phyloP scores from a whole-genome alignment of 2,113 vertebrate genomes.

The Tiliqua scincoides region DNA sequence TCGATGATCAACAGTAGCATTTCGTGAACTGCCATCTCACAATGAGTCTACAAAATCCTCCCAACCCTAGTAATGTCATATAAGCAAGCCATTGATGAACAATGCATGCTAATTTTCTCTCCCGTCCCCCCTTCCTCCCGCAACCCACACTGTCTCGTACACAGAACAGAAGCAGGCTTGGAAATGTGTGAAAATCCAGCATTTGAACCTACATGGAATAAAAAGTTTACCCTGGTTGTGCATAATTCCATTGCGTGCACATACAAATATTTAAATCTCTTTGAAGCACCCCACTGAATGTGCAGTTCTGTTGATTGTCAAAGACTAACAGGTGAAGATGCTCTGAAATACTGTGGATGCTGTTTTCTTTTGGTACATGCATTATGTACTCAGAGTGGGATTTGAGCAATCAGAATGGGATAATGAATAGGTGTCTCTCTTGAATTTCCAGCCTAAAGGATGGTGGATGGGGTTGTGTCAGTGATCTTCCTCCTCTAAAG shows the following conservation, averaged over 20 bases:
- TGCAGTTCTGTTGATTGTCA: background rate
- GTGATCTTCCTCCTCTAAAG: background rate
- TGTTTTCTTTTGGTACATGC: rapidly evolving
- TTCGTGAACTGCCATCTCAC: background rate
- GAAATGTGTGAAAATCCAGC: background rate
- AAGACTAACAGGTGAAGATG: background rate
- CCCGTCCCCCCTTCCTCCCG: rapidly evolving
- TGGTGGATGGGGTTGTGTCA: background rate
- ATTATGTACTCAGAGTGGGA: slow-evolving; percentile 5
- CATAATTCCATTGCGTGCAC: background rate
- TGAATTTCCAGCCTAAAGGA: background rate
- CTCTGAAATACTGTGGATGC: rapidly evolving
- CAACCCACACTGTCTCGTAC: no score
- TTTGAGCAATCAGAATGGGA: background rate
- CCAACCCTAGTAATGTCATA: background rate
- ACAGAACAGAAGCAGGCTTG: background rate
- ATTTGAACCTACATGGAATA: background rate
- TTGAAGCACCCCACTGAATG: background rate
- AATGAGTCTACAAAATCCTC: background rate
- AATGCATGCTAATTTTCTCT: slow-evolving; percentile 36
- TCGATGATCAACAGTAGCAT: background rate
- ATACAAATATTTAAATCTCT: background rate
- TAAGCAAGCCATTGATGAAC: slow-evolving; percentile 29
- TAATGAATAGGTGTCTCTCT: background rate
- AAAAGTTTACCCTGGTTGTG: background rate